A percentile compares a stretch with the other conserved stretches of the same genome.
phyloP scores from a whole-genome alignment of 2,113 vertebrate genomes.

The Colistium nudipinnis region DNA sequence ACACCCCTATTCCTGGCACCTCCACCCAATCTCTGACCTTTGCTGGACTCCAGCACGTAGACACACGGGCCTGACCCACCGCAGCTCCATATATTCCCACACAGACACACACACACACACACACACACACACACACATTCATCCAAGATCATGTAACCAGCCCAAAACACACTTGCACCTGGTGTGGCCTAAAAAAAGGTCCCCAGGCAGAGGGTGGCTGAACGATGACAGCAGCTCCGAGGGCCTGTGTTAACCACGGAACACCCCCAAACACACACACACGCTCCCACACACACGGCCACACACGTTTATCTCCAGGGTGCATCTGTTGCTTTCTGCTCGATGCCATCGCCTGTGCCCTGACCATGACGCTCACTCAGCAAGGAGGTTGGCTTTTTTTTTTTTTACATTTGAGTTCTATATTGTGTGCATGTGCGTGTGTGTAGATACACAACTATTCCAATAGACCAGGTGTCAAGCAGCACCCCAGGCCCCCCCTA shows the following conservation, averaged over 20 bases:
- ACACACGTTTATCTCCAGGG: slow-evolving; percentile 40
- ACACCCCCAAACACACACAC: slow-evolving; percentile 8
- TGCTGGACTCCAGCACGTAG: slow-evolving; percentile 67
- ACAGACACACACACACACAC: slow-evolving; percentile 35
- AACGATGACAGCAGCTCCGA: slow-evolving; percentile 50
- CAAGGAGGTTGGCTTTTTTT: slow-evolving; percentile 35
- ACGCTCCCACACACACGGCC: slow-evolving; percentile 18
- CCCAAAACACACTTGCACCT: slow-evolving; percentile 80
- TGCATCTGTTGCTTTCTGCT: slow-evolving; percentile 61
- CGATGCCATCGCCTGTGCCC: slow-evolving; percentile 34
- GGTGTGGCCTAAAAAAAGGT: slow-evolving; percentile 79
- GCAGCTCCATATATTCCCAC: slow-evolving; percentile 32
- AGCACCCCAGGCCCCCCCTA: slow-evolving; percentile 17
- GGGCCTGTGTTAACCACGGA: slow-evolving; percentile 34
- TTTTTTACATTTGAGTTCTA: slow-evolving; percentile 37
- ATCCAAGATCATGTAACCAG: slow-evolving; percentile 75
- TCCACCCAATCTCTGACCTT: slow-evolving; percentile 81
- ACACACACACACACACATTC: slow-evolving; percentile 52
- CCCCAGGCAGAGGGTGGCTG: slow-evolving; percentile 47
- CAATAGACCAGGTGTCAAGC: slow-evolving; percentile 52
- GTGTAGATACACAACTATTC: slow-evolving; percentile 26
- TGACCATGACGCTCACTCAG: slow-evolving; percentile 37
- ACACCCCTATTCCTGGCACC: slow-evolving; percentile 83
- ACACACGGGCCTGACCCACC: slow-evolving; percentile 46
- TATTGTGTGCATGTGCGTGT: slow-evolving; percentile 5